A percentile compares a stretch with the other conserved stretches of the same genome.
These are phyloP conservation scores for Amaurobius ferox DNA, from an alignment of 2,888 invertebrate species.

Conservation along the genomic window DNA sequence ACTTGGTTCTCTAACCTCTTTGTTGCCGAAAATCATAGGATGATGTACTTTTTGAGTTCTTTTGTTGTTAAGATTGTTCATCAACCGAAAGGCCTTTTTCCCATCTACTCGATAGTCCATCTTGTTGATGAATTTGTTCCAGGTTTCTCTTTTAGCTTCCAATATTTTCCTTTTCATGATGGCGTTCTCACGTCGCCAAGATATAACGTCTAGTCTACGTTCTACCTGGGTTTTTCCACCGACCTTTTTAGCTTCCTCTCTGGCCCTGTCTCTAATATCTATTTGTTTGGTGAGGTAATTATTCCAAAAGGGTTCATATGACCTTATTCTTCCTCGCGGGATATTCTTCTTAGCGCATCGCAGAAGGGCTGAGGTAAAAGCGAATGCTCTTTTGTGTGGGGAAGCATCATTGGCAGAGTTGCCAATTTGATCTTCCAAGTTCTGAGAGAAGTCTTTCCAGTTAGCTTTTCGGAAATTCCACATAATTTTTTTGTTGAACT, in stretches of 20 bases:
- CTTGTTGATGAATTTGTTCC: neutral
- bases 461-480: neutral
- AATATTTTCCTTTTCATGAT: too few species aligned
- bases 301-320: constrained; percentile 13
- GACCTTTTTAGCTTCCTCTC: neutral
- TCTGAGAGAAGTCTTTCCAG: neutral
- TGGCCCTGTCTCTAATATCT: too few species aligned
- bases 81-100: neutral
- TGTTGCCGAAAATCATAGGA: neutral
- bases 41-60: neutral
- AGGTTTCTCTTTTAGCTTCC: neutral
- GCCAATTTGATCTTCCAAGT: neutral
- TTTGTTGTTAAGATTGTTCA: constrained; percentile 1
- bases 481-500: neutral
- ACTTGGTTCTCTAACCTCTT: constrained; percentile 11
- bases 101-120: neutral
- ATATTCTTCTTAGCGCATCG: constrained; percentile 11
- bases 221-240: neutral
- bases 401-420: neutral
- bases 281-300: neutral
- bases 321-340: neutral
- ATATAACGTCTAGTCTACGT: neutral
- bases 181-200: too few species aligned
- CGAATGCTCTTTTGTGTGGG: neutral
- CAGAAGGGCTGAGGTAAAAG: neutral